These are phyloP conservation scores for Menura novaehollandiae DNA, from an alignment of 2,113 vertebrate species.

Conservation along the genomic window DNA sequence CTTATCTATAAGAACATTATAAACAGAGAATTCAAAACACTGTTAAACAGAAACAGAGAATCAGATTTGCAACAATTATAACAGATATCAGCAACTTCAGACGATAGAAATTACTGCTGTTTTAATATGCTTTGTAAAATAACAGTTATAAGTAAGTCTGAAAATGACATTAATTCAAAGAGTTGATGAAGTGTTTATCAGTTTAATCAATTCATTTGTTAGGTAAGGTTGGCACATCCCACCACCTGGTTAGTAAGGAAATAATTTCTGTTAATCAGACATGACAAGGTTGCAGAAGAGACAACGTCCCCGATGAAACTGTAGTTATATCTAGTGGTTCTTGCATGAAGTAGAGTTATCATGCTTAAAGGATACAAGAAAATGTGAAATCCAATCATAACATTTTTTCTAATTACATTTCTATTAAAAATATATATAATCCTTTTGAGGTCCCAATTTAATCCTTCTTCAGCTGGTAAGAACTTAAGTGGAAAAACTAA, in stretches of 20 bases:
- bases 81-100: not conserved
- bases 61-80: not conserved
- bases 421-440: not conserved
- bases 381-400: not conserved
- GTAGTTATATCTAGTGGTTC: not conserved
- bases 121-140: not conserved
- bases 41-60: not conserved
- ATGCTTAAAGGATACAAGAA: not conserved
- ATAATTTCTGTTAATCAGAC: not conserved
- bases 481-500: not conserved
- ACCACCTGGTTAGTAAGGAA: not conserved
- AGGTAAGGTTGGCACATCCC: not conserved
- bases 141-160: not conserved
- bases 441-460: not conserved
- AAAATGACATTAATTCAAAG: not conserved
- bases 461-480: not conserved
- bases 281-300: not conserved
- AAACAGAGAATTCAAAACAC: not conserved
- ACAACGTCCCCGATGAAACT: not conserved
- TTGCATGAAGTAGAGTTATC: not conserved
- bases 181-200: not conserved
- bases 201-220: not conserved
- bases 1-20: conserved; percentile 1
- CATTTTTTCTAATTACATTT: not conserved
- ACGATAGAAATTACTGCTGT: not conserved